Percentiles rank a stretch among this genome's conserved stretches.
phyloP scores from a whole-genome alignment of 2,888 invertebrate species.

The Fragum fragum region DNA sequence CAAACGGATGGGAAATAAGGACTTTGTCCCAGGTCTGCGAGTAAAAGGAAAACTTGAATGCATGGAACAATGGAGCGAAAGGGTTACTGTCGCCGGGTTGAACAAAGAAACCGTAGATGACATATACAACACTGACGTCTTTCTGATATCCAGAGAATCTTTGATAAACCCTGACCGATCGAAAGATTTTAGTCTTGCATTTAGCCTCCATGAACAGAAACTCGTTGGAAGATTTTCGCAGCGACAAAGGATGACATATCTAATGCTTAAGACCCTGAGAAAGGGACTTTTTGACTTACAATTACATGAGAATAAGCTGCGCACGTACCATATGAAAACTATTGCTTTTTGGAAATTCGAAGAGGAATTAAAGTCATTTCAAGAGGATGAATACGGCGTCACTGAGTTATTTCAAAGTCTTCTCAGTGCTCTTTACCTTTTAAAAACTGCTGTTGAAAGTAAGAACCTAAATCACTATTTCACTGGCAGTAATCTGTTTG shows the following conservation, averaged over 20 bases:
- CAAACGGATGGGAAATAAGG: slow-evolving; percentile 52
- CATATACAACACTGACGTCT: slow-evolving; percentile 55
- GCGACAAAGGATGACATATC: slow-evolving; percentile 48
- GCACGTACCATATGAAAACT: slow-evolving; percentile 22
- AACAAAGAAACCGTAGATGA: slow-evolving; percentile 30
- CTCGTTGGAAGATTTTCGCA: slow-evolving; percentile 43
- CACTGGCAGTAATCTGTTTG: slow-evolving; percentile 2
- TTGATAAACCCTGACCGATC: slow-evolving; percentile 39
- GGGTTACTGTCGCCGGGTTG: slow-evolving; percentile 1
- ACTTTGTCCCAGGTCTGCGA: slow-evolving; percentile 65
- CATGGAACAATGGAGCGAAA: slow-evolving; percentile 51
- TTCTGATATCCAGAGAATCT: slow-evolving; percentile 60
- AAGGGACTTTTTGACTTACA: slow-evolving; percentile 40
- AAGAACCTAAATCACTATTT: slow-evolving; percentile 7
- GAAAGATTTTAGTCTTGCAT: slow-evolving; percentile 65
- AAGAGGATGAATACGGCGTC: too few species aligned
- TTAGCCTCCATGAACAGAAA: slow-evolving; percentile 61
- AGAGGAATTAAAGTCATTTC: neutral
- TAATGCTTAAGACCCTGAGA: slow-evolving; percentile 58
- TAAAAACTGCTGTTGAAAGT: neutral
- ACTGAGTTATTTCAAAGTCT: neutral
- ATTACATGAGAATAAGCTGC: slow-evolving; percentile 9
- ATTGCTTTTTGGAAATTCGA: slow-evolving; percentile 1
- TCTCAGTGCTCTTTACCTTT: too few species aligned
- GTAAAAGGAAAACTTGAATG: slow-evolving; percentile 51